phyloP scores from a whole-genome alignment of 2,797 vertebrate genomes.

The Falco biarmicus region DNA sequence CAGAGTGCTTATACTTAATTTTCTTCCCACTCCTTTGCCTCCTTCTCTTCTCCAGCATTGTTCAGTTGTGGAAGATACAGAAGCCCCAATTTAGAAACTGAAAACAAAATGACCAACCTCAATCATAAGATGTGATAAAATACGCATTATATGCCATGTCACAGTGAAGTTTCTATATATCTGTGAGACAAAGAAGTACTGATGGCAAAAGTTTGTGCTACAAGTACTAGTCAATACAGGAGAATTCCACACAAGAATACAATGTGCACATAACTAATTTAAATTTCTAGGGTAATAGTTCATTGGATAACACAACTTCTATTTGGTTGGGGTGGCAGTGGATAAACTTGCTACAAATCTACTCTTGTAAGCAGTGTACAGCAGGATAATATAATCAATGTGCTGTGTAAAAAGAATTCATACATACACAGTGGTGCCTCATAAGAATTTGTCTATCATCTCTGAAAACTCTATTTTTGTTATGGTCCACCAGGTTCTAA shows the following conservation, averaged over 20 bases:
- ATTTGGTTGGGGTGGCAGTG: background rate
- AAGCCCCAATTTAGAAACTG: background rate
- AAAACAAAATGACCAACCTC: background rate
- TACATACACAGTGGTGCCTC: background rate
- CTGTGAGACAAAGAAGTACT: background rate
- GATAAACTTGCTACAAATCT: background rate
- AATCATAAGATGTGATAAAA: background rate
- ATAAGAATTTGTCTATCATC: background rate
- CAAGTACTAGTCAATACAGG: background rate
- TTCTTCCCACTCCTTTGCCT: background rate
- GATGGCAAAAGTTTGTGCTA: background rate
- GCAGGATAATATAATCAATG: background rate
- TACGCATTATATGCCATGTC: background rate
- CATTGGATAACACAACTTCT: background rate
- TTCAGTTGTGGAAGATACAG: background rate
- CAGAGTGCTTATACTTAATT: background rate
- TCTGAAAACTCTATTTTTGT: background rate
- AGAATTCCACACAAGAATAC: background rate
- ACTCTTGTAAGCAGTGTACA: background rate
- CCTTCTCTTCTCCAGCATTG: background rate
- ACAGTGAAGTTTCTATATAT: background rate
- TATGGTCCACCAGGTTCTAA: background rate
- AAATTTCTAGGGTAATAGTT: background rate
- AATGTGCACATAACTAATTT: background rate
- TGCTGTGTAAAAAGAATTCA: background rate